A percentile compares a stretch with the other conserved stretches of the same genome.
Conservation (phyloP, 2,888 invertebrate species). For the Aphidius colemani region DNA sequence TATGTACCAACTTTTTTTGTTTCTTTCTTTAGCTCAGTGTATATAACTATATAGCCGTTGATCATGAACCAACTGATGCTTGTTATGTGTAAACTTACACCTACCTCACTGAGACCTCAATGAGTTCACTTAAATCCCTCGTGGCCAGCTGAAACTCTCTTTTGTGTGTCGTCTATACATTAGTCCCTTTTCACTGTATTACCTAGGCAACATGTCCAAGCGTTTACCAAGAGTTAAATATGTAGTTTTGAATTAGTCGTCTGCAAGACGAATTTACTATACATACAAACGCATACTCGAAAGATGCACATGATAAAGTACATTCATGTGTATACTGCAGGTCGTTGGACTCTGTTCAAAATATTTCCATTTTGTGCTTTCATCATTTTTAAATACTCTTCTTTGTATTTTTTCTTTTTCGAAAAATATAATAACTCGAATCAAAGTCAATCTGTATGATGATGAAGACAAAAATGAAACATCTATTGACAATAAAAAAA, state of each 20-base stretch:
- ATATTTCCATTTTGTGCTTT: neutral
- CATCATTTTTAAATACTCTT: neutral
- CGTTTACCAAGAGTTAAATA: constrained; percentile 57
- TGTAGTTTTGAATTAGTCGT: constrained; percentile 56
- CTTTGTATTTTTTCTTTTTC: too few relatives aligned
- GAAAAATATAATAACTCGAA: too few relatives aligned
- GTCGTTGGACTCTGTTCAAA: constrained; percentile 17
- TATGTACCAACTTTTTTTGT: neutral
- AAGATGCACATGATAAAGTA: constrained; percentile 16
- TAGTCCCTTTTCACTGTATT: constrained; percentile 35
- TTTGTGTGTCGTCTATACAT: constrained; percentile 14
- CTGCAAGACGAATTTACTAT: constrained; percentile 35
- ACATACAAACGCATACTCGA: constrained; percentile 30
- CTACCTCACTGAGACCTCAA: constrained; percentile 2
- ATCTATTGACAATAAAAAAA: too few relatives aligned
- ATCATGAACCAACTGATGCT: constrained; percentile 22
- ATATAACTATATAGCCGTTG: neutral
- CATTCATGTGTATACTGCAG: constrained; percentile 11
- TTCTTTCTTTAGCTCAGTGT: neutral
- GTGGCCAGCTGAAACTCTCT: constrained; percentile 17
- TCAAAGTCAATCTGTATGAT: too few relatives aligned
- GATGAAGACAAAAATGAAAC: too few relatives aligned
- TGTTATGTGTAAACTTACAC: neutral
- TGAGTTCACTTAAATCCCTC: constrained; percentile 16
- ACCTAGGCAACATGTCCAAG: constrained; percentile 39